Percentiles rank a stretch among this genome's conserved stretches.
These are phyloP conservation scores for Eidolon dupreanum DNA, from an alignment of 2,797 vertebrate genomes.

Conservation along the genomic window DNA sequence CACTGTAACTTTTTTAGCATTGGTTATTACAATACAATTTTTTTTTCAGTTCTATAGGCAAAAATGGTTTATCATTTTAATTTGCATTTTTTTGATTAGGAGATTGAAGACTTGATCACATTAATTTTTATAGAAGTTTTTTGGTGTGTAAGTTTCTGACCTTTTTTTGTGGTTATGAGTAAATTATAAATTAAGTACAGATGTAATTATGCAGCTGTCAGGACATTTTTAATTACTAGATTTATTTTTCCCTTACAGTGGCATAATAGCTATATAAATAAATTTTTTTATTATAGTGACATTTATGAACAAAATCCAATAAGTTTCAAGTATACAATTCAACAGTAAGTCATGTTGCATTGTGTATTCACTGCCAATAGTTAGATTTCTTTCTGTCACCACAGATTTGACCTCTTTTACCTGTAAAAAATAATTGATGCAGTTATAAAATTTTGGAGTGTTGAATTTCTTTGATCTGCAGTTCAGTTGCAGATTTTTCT, in stretches of 20 bases:
- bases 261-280: background rate
- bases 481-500: background rate
- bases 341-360: too few relatives aligned
- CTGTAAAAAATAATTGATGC: background rate
- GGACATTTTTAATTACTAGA: background rate
- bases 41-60: constrained; percentile 10
- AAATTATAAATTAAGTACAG: constrained; percentile 19
- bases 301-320: too few relatives aligned
- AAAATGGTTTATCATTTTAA: background rate
- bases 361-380: too few relatives aligned
- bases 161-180: background rate
- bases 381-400: too few relatives aligned
- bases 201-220: background rate
- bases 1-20: background rate
- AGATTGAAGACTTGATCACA: background rate
- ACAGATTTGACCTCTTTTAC: background rate
- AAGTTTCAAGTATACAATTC: too few relatives aligned
- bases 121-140: constrained; percentile 14
- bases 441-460: background rate
- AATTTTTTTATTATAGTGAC: too few relatives aligned
- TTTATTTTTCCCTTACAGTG: background rate
- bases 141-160: background rate
- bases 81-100: background rate
- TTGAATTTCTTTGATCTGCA: constrained; percentile 12
- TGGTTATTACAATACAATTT: background rate